phyloP scores from a whole-genome alignment of 1,140 invertebrate genomes.

The Conus betulinus region DNA sequence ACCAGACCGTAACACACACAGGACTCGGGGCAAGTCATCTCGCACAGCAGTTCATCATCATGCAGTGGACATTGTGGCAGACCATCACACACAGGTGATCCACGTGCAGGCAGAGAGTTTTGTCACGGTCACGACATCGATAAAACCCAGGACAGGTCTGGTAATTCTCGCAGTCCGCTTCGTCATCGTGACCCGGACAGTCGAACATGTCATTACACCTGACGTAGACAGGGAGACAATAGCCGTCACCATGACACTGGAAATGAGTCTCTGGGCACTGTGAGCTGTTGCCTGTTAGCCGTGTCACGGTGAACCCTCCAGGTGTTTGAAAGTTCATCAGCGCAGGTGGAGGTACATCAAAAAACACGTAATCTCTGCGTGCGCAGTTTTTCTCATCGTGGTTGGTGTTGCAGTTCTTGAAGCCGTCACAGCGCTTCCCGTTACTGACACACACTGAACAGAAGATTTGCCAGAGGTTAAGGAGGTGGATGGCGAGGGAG shows the following conservation, averaged over 20 bases:
- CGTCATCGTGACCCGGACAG: slow-evolving; percentile 39
- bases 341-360: too few relatives aligned
- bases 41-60: slow-evolving; percentile 40
- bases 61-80: slow-evolving; percentile 34
- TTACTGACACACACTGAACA: too few relatives aligned
- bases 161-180: slow-evolving; percentile 9
- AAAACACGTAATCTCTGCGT: too few relatives aligned
- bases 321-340: too few relatives aligned
- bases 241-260: slow-evolving; percentile 13
- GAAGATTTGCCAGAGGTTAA: too few relatives aligned
- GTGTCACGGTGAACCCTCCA: too few relatives aligned
- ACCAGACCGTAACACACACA: slow-evolving; percentile 33
- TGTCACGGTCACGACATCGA: slow-evolving; percentile 12
- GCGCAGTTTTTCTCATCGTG: too few relatives aligned
- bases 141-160: slow-evolving; percentile 28
- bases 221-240: slow-evolving; percentile 33
- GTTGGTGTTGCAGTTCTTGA: too few relatives aligned
- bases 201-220: slow-evolving; percentile 40
- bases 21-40: slow-evolving; percentile 32
- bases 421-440: too few relatives aligned
- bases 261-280: slow-evolving; percentile 36
- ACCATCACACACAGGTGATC: slow-evolving; percentile 39
- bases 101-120: slow-evolving; percentile 16
- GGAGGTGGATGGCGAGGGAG: too few relatives aligned
- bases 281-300: too few relatives aligned